phyloP scores from a whole-genome alignment of 2,797 vertebrate genomes.

The Okamejei kenojei region DNA sequence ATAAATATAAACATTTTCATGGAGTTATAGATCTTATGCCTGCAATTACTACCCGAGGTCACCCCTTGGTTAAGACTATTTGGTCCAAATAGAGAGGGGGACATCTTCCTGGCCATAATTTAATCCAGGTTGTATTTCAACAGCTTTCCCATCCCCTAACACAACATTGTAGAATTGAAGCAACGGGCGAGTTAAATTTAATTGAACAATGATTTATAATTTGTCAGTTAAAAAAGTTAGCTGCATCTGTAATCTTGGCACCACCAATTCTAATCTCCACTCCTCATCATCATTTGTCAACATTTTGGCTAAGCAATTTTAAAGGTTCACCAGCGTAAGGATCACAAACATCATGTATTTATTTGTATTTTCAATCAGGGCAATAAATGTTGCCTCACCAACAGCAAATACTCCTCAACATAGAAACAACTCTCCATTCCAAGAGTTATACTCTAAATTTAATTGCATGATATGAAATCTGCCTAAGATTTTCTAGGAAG shows the following conservation, averaged over 20 bases:
- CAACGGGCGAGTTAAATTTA: not conserved
- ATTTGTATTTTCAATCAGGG: not conserved
- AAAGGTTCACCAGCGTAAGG: not conserved
- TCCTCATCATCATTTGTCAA: not conserved
- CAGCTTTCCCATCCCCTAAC: no score
- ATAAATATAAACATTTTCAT: no score
- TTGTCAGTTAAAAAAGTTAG: not conserved
- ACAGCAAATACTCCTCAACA: not conserved
- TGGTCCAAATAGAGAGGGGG: no score
- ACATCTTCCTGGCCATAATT: no score
- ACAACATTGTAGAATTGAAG: not conserved
- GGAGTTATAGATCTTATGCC: no score
- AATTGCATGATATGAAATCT: not conserved
- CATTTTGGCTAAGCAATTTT: not conserved
- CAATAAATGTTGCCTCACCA: not conserved
- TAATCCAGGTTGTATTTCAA: no score
- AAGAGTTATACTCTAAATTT: not conserved
- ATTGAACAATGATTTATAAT: not conserved
- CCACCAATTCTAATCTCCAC: not conserved
- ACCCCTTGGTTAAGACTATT: no score
- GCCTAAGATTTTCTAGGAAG: not conserved
- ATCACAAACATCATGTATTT: not conserved
- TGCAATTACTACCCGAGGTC: no score
- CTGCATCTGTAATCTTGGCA: not conserved
- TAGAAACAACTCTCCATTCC: not conserved